Evolutionary conservation across 1,140 invertebrate genomes (phyloP).

Genomic region (Onthophagus taurus): DNA sequence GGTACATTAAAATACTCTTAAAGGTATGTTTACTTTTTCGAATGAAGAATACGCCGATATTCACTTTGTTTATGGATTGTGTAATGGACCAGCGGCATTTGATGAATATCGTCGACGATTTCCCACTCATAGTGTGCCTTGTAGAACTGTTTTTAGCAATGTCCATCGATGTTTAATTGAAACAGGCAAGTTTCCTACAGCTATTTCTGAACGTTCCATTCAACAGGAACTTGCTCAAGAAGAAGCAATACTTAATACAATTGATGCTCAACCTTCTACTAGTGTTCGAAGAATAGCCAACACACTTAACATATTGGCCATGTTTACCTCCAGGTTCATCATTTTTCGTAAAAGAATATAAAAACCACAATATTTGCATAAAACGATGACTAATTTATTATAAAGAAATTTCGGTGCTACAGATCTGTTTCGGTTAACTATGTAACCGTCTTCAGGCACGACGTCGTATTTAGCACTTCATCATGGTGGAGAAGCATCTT

Average conservation of each 20-base stretch:
- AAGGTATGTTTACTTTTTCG: slow-evolving; percentile 7
- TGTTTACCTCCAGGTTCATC: too few relatives aligned
- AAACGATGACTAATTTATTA: too few relatives aligned
- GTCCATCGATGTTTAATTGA: slow-evolving; percentile 10
- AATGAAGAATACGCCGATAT: slow-evolving; percentile 3
- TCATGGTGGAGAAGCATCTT: too few relatives aligned
- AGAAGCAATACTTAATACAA: slow-evolving; percentile 6
- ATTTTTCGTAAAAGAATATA: too few relatives aligned
- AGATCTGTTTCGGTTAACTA: too few relatives aligned
- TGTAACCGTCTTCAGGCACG: too few relatives aligned
- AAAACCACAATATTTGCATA: too few relatives aligned
- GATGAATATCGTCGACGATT: slow-evolving; percentile 1
- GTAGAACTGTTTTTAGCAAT: slow-evolving; percentile 8
- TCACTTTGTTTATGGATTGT: slow-evolving; percentile 6
- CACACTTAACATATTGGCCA: slow-evolving; percentile 1
- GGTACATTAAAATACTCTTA: not conserved
- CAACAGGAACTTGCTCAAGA: slow-evolving; percentile 6
- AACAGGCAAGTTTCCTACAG: too few relatives aligned
- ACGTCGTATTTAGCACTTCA: too few relatives aligned
- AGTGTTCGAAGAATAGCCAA: slow-evolving; percentile 7
- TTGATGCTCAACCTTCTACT: slow-evolving; percentile 1
- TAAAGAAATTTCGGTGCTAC: too few relatives aligned
- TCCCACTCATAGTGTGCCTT: not conserved
- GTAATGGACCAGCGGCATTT: slow-evolving; percentile 8
- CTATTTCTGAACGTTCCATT: slow-evolving; percentile 9